Conservation (phyloP, 2,797 vertebrate species). For the Mergus octosetaceus region DNA sequence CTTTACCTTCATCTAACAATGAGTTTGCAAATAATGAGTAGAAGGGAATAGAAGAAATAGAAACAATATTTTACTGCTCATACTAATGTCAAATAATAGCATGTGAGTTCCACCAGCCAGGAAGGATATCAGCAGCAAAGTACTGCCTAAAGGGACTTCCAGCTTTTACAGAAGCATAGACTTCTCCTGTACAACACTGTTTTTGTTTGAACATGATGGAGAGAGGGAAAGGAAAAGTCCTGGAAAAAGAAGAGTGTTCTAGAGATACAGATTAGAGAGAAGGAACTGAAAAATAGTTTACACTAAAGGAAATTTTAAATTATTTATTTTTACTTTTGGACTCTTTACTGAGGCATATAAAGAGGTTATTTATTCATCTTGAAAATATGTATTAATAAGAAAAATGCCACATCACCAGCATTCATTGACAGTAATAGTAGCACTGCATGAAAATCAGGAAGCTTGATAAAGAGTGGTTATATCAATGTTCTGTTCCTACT, state of each 20-base stretch:
- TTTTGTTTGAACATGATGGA: background rate
- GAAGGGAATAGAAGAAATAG: background rate
- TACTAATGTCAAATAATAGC: background rate
- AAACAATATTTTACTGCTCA: background rate
- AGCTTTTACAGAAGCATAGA: background rate
- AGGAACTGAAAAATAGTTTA: background rate
- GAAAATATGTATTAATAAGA: background rate
- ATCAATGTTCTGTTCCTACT: background rate
- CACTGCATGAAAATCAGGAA: background rate
- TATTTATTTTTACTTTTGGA: background rate
- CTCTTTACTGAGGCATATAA: background rate
- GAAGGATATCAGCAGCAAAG: background rate
- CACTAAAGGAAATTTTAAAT: background rate
- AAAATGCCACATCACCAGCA: background rate
- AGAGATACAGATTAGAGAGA: background rate
- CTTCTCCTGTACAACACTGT: background rate
- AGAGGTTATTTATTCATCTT: background rate
- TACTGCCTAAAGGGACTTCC: background rate
- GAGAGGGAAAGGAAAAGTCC: background rate
- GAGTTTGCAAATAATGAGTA: background rate
- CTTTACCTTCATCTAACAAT: background rate
- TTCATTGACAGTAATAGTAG: background rate
- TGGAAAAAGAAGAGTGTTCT: background rate
- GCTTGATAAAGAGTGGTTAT: background rate
- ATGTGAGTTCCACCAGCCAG: background rate